These are phyloP conservation scores for Mormyrus proboscirostris DNA, from an alignment of 2,797 vertebrate genomes.

Conservation along the genomic window DNA sequence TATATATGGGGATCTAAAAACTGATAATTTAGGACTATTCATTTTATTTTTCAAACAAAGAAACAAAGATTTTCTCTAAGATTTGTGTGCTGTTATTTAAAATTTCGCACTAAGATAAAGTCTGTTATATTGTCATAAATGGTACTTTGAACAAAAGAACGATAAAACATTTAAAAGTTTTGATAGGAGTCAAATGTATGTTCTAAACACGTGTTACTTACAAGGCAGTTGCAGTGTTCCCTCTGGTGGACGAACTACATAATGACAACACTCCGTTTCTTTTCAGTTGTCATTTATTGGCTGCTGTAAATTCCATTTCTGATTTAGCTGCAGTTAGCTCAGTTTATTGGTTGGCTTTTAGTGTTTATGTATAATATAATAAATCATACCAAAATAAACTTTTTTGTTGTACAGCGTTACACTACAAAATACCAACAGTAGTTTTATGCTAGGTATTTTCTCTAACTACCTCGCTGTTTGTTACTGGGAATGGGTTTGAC, in stretches of 20 bases:
- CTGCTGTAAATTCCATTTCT: neutral
- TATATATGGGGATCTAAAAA: neutral
- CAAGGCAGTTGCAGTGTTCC: neutral
- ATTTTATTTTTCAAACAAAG: neutral
- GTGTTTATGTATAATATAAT: neutral
- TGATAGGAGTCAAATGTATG: neutral
- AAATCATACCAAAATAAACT: neutral
- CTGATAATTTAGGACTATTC: neutral
- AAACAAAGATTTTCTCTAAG: neutral
- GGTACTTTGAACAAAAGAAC: neutral
- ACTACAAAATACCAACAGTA: neutral
- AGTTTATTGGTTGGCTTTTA: neutral
- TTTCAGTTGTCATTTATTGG: neutral
- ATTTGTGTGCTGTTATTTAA: neutral
- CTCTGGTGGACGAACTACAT: neutral
- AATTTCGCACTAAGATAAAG: neutral
- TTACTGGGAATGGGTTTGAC: neutral
- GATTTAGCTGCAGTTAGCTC: neutral
- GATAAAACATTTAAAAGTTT: neutral
- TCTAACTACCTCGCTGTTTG: neutral
- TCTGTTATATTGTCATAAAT: neutral
- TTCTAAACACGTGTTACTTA: neutral
- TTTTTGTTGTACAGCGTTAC: neutral
- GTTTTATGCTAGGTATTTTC: neutral
- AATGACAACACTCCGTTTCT: neutral